Evolutionary conservation across 2,797 vertebrate genomes (phyloP).

Genomic region (Gallinago nigripennis): DNA sequence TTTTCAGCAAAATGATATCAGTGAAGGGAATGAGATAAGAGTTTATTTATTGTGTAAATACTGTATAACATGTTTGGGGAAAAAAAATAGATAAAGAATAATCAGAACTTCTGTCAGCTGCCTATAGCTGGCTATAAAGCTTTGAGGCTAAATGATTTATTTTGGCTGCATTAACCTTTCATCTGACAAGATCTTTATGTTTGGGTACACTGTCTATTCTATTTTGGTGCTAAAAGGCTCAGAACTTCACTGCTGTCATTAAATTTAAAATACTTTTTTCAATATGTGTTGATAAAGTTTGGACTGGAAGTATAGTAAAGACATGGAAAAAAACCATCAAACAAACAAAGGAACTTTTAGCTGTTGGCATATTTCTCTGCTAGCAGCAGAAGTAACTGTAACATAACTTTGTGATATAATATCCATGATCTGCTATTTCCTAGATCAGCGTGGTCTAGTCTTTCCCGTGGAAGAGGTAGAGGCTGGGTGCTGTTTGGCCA

Average conservation of each 20-base stretch:
- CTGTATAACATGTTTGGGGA: fast-evolving
- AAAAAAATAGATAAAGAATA: neutral
- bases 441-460: neutral
- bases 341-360: neutral
- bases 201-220: neutral
- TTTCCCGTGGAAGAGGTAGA: neutral
- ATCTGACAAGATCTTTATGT: neutral
- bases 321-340: neutral
- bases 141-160: neutral
- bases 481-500: neutral
- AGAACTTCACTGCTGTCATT: neutral
- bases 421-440: neutral
- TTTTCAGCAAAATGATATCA: neutral
- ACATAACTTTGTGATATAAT: neutral
- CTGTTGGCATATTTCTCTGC: neutral
- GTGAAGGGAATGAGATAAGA: neutral
- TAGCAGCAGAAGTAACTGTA: neutral
- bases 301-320: neutral
- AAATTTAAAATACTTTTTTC: neutral
- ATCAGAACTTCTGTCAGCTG: neutral
- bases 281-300: neutral
- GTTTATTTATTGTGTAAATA: neutral
- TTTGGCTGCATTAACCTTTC: neutral
- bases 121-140: neutral
- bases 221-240: neutral